Conservation (phyloP, 2,797 vertebrate genomes). For the Fistularia commersonii region DNA sequence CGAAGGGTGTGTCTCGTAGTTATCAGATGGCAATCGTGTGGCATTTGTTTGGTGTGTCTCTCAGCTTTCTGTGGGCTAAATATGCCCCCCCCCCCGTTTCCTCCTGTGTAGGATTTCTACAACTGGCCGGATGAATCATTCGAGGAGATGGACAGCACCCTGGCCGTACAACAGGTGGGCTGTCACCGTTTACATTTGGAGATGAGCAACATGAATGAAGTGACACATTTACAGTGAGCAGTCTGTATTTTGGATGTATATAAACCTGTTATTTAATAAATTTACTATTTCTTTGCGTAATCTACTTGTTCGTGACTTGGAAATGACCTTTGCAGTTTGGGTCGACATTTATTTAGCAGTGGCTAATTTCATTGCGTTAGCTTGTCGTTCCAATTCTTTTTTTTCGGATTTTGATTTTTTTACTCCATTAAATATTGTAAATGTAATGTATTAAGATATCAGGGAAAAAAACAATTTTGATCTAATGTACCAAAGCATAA, state of each 20-base stretch:
- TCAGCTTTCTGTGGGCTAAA: conserved; percentile 14
- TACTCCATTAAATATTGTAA: too few relatives aligned
- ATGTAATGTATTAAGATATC: too few relatives aligned
- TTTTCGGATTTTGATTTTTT: too few relatives aligned
- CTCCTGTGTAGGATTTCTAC: conserved; percentile 87
- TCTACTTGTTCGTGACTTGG: too few relatives aligned
- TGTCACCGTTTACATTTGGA: background rate
- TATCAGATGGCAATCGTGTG: background rate
- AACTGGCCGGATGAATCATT: conserved; percentile 99
- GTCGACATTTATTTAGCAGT: too few relatives aligned
- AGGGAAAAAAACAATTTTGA: too few relatives aligned
- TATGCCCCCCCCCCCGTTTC: conserved; percentile 4
- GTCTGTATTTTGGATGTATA: background rate
- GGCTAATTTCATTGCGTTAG: too few relatives aligned
- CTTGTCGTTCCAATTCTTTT: too few relatives aligned
- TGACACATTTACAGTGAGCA: background rate
- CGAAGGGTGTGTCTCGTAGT: background rate
- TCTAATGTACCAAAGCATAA: too few relatives aligned
- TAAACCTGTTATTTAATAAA: too few relatives aligned
- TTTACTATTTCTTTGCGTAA: too few relatives aligned
- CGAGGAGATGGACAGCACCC: conserved; percentile 98
- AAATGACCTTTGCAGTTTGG: too few relatives aligned
- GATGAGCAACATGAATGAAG: background rate
- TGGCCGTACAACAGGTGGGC: conserved; percentile 94
- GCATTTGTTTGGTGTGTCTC: background rate